Conservation (phyloP, 2,888 invertebrate species). For the Stenodema calcarata region DNA sequence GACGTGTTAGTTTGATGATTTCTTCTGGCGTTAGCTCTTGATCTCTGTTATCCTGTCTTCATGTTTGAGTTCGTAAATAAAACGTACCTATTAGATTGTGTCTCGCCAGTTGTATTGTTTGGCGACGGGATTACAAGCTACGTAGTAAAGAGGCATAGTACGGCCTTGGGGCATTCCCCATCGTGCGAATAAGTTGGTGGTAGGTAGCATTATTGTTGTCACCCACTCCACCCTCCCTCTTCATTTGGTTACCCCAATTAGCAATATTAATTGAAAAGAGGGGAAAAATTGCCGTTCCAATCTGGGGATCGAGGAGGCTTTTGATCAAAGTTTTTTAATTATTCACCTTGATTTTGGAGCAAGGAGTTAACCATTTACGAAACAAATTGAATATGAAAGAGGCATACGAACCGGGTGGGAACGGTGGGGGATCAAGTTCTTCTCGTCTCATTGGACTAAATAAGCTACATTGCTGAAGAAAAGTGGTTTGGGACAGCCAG, state of each 20-base stretch:
- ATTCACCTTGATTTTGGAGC: neutral
- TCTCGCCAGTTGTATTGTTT: no score
- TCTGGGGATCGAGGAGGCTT: neutral
- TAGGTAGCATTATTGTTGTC: neutral
- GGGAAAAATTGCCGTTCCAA: neutral
- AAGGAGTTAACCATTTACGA: neutral
- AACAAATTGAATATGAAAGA: constrained; percentile 16
- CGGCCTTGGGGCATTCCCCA: neutral
- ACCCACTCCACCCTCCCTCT: neutral
- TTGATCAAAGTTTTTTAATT: constrained; percentile 45
- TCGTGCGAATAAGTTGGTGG: neutral
- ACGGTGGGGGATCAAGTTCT: neutral
- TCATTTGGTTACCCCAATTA: constrained; percentile 1
- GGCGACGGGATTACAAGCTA: no score
- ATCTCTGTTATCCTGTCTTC: no score
- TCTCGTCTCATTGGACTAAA: neutral
- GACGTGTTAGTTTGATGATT: no score
- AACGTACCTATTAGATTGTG: no score
- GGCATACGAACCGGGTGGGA: neutral
- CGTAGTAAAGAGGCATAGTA: no score
- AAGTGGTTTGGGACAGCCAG: neutral
- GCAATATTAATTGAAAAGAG: constrained; percentile 16
- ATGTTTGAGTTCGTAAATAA: no score
- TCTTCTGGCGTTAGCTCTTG: no score
- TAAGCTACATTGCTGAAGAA: neutral